Percentiles rank a stretch among this genome's conserved stretches.
Conservation (phyloP, 1,140 invertebrate genomes). For the Drosophila novamexicana region DNA sequence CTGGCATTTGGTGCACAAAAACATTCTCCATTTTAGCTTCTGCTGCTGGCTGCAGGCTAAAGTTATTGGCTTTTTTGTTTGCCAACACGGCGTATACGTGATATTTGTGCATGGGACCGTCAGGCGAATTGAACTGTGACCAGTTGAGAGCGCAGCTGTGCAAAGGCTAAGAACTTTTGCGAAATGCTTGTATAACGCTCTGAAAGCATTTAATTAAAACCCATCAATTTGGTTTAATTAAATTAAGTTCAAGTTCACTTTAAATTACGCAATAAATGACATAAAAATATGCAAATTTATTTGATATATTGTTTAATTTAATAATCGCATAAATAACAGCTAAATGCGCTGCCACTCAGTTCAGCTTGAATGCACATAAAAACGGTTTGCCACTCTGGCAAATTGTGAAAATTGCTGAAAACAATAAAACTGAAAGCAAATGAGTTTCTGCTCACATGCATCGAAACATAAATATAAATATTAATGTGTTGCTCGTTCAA, state of each 20-base stretch:
- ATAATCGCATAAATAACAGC: conserved; percentile 1
- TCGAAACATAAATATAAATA: conserved; percentile 36
- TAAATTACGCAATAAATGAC: neutral
- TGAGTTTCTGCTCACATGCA: neutral
- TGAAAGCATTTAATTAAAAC: too few species aligned
- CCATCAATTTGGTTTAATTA: too few species aligned
- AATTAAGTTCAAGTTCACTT: neutral
- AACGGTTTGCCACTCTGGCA: neutral
- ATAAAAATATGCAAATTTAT: neutral
- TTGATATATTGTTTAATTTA: neutral
- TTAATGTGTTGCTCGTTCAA: conserved; percentile 54
- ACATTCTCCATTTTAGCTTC: neutral
- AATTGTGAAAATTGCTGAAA: neutral
- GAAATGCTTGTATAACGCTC: neutral
- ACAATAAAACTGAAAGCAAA: conserved; percentile 11
- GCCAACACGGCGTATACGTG: conserved; percentile 35
- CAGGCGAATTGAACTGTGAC: neutral
- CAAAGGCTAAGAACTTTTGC: neutral
- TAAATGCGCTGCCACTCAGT: neutral
- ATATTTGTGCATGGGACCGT: conserved; percentile 26
- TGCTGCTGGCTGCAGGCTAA: neutral
- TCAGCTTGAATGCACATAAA: conserved; percentile 1
- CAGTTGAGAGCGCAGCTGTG: neutral
- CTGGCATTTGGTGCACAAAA: conserved; percentile 27
- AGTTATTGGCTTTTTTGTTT: conserved; percentile 26